These are phyloP conservation scores for Anoura caudifer DNA, from an alignment of 2,113 vertebrate species.

Conservation along the genomic window DNA sequence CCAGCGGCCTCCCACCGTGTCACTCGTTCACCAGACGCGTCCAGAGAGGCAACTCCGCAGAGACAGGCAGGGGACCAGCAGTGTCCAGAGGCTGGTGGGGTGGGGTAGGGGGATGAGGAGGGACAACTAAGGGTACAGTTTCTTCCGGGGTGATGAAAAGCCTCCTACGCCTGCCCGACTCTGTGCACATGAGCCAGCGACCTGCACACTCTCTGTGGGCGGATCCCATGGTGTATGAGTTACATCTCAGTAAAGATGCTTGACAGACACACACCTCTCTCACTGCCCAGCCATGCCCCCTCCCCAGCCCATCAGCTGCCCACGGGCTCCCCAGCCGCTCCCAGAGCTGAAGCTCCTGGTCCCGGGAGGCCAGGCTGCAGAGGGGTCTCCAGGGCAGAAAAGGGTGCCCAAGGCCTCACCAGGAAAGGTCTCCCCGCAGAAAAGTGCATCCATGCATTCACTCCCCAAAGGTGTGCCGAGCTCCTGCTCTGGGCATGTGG, in stretches of 20 bases:
- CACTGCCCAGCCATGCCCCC: not conserved
- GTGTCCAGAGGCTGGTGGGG: accelerated
- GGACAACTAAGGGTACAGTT: not conserved
- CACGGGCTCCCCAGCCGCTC: not conserved
- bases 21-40: accelerated
- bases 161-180: not conserved
- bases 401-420: too few relatives aligned
- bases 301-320: too few relatives aligned
- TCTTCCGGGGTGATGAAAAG: not conserved
- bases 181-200: not conserved
- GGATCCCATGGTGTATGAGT: accelerated
- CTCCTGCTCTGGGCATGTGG: not conserved
- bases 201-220: accelerated
- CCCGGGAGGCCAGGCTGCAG: not conserved
- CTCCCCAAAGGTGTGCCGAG: not conserved
- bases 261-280: not conserved
- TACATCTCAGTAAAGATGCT: not conserved
- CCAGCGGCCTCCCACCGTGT: accelerated
- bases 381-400: not conserved
- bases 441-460: not conserved
- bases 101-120: not conserved
- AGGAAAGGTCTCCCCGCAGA: not conserved
- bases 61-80: not conserved
- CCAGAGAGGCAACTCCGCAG: not conserved
- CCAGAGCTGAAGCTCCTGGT: not conserved